phyloP scores from a whole-genome alignment of 2,113 vertebrate genomes.

The Gila orcuttii region DNA sequence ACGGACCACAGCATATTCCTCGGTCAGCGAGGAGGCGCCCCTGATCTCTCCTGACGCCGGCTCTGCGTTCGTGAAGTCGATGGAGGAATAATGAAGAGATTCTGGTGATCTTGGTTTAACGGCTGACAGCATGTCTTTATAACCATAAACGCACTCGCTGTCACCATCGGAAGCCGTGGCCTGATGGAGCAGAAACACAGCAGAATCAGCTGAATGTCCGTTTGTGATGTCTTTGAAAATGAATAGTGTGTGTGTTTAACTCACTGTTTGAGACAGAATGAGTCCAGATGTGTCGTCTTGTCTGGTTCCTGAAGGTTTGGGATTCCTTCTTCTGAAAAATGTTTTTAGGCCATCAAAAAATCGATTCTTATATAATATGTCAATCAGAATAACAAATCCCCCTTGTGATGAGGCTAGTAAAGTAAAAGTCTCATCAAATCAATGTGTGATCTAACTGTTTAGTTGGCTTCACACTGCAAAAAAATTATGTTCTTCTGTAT shows the following conservation, averaged over 20 bases:
- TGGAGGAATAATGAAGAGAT: slow-evolving; percentile 39
- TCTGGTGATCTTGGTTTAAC: neutral
- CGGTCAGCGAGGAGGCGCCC: slow-evolving; percentile 5
- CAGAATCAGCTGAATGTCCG: neutral
- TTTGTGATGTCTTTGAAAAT: neutral
- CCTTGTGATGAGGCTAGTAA: neutral
- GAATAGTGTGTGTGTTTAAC: neutral
- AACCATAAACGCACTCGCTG: neutral
- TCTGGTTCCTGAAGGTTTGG: neutral
- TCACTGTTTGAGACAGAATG: slow-evolving; percentile 15
- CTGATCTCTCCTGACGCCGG: neutral
- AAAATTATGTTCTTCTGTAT: too few species aligned
- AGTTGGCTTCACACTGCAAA: too few species aligned
- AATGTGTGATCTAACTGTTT: neutral
- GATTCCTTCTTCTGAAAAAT: slow-evolving; percentile 1
- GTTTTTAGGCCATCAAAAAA: neutral
- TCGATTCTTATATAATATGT: too few species aligned
- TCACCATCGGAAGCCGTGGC: neutral
- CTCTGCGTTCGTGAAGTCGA: slow-evolving; percentile 10
- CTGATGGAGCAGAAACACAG: neutral
- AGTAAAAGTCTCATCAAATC: neutral
- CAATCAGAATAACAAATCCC: neutral
- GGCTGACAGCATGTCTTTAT: neutral
- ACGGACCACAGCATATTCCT: slow-evolving; percentile 1
- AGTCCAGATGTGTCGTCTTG: neutral